A percentile compares a stretch with the other conserved stretches of the same genome.
phyloP scores from a whole-genome alignment of 2,888 invertebrate species.

The Quadroppia sp. region DNA sequence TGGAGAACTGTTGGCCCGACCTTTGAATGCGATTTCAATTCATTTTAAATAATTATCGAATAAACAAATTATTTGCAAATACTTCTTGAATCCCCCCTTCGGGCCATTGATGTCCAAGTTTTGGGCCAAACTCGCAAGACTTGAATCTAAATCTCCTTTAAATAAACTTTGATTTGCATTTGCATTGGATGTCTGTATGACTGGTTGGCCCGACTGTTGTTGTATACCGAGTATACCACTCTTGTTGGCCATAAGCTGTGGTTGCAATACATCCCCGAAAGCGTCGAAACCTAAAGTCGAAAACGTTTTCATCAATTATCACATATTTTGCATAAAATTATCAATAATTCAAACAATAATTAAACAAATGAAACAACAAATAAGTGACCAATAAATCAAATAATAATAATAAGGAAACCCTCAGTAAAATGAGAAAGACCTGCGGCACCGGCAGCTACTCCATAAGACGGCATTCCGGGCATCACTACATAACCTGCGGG shows the following conservation, averaged over 20 bases:
- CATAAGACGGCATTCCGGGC: constrained; percentile 3
- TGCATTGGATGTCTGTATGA: constrained; percentile 28
- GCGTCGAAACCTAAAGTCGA: constrained; percentile 46
- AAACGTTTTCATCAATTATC: neutral
- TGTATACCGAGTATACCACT: constrained; percentile 4
- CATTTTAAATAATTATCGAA: neutral
- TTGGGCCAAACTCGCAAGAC: constrained; percentile 85
- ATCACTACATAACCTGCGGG: constrained; percentile 24
- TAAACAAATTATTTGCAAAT: neutral
- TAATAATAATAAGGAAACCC: constrained; percentile 34
- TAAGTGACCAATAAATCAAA: constrained; percentile 1
- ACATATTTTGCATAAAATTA: too few relatives aligned
- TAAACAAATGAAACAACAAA: neutral
- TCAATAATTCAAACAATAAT: constrained; percentile 10
- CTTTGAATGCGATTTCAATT: neutral
- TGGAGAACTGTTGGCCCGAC: constrained; percentile 30
- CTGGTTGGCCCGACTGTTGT: neutral
- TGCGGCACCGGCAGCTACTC: constrained; percentile 1
- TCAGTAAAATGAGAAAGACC: constrained; percentile 25
- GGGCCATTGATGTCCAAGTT: constrained; percentile 63
- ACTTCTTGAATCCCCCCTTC: constrained; percentile 47
- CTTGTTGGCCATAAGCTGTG: constrained; percentile 35
- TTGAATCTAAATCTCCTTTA: constrained; percentile 88
- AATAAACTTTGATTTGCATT: constrained; percentile 57
- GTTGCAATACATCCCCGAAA: constrained; percentile 48